Percentiles rank a stretch among this genome's conserved stretches.
Evolutionary conservation across 2,888 invertebrate genomes (phyloP).

Genomic region (Saturnia pavonia): DNA sequence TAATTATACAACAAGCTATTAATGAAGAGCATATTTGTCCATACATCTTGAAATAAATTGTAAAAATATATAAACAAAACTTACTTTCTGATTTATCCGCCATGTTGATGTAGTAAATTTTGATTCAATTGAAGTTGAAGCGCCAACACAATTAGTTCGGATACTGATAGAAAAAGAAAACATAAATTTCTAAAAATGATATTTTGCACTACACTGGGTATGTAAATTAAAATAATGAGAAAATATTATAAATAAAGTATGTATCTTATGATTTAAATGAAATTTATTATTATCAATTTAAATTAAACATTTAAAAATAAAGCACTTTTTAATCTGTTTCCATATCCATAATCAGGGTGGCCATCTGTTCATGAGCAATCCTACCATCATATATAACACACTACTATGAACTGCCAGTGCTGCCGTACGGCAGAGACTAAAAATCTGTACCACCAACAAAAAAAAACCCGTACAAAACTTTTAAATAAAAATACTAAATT

Average conservation of each 20-base stretch:
- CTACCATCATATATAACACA: too few relatives aligned
- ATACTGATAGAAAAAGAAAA: conserved; percentile 24
- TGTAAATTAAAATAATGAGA: background rate
- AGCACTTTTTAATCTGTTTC: too few relatives aligned
- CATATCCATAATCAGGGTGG: too few relatives aligned
- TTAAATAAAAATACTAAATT: too few relatives aligned
- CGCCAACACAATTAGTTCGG: conserved; percentile 62
- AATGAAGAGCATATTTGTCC: conserved; percentile 4
- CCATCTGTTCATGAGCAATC: too few relatives aligned
- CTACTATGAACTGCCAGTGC: too few relatives aligned
- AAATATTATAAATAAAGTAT: background rate
- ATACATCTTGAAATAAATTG: conserved; percentile 31
- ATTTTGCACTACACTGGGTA: background rate
- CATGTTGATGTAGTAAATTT: conserved; percentile 85
- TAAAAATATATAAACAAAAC: conserved; percentile 74
- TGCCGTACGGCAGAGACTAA: too few relatives aligned
- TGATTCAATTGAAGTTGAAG: conserved; percentile 63
- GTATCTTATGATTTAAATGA: background rate
- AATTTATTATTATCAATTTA: background rate
- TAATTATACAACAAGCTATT: conserved; percentile 26
- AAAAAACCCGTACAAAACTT: too few relatives aligned
- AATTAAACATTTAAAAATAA: too few relatives aligned
- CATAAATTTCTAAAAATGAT: background rate
- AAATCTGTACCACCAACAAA: too few relatives aligned
- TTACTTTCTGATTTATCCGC: conserved; percentile 91